Evolutionary conservation across 2,797 vertebrate species (phyloP), one percentile per base, ranked within the genome.

Genomic region (Ispidina lecontei): DNA sequence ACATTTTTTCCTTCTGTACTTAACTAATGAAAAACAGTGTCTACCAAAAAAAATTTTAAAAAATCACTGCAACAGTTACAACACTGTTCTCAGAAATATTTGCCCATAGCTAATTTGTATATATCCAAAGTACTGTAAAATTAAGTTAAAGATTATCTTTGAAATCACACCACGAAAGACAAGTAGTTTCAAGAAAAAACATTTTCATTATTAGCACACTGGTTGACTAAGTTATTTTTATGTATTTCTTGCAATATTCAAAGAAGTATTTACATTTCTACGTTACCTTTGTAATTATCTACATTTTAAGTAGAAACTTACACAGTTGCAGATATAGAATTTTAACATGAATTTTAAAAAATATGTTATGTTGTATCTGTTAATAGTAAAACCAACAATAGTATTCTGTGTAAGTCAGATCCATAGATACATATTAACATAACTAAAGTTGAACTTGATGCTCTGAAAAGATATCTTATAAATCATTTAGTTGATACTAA

Each of bases 261-360:
- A 23, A 37, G 8, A 14, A 68, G 22, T 33, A 63, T 10, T 69
- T 22, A 47, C 17, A 58, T 26, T 71, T 60, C 37, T 67, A 35
- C 44, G 56, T 56, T 39, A 29, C 46, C 8, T 55, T 19, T 7
- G 3, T 31, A 54, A 79, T 47, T 64, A 26, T 46, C 39, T 33
- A 63, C 28, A 51, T 47, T 41, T 64, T 54, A 60, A 39, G 23
- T 11, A 26, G 10, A 43, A 68, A 51, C 9, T 35, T 69, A 75
- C 3, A 60, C 7, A 75, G 15, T 8, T 2, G 0, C 43, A 82
- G 17, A 49, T 21, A 67, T 0, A 16, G 22, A 79, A 55, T 31
- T 7, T 12, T 9, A 89, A 72, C 18, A 74, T 28, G 56, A 54
- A 69, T 12, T 39, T 17, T 2, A 29, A 75, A 31, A 56, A 64